phyloP scores from a whole-genome alignment of 30 jellyfish, hydroid and myxozoan genomes.

The Aurelia coerulea region DNA sequence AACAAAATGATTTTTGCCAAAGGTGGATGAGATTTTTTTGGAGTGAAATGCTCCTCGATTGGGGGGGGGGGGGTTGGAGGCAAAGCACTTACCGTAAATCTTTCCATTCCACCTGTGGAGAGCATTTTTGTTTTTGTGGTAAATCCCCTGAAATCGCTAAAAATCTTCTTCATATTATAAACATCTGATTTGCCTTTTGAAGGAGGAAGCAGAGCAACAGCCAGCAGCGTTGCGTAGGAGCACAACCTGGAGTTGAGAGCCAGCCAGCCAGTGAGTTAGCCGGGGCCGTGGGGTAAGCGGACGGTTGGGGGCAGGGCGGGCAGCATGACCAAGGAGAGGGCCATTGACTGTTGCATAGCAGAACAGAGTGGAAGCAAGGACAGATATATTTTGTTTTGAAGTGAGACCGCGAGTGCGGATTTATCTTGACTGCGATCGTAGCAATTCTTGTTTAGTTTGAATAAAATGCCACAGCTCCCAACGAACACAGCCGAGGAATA shows the following conservation, averaged over 20 bases:
- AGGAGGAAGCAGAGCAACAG: no score
- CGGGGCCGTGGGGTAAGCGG: conserved; percentile 41
- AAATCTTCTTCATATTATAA: no score
- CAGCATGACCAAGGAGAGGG: conserved; percentile 61
- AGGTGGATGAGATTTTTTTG: no score
- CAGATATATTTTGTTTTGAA: conserved; percentile 67
- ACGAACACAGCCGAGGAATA: conserved; percentile 96
- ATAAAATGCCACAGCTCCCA: conserved; percentile 96
- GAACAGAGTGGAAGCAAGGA: conserved; percentile 63
- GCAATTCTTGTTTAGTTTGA: conserved; percentile 3
- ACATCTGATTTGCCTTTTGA: no score
- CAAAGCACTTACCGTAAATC: no score
- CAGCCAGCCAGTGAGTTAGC: not conserved
- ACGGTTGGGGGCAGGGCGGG: conserved; percentile 73
- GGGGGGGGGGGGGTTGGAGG: no score
- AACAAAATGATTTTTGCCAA: no score
- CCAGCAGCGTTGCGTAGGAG: conserved; percentile 20
- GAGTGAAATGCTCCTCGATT: no score
- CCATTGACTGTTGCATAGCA: conserved; percentile 72
- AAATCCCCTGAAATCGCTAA: no score
- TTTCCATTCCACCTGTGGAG: no score
- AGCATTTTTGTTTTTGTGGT: no score
- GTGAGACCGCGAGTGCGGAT: conserved; percentile 73
- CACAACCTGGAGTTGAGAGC: not conserved
- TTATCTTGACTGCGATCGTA: conserved; percentile 34